A percentile compares a stretch with the other conserved stretches of the same genome.
phyloP scores from a whole-genome alignment of 2,113 vertebrate genomes.

The Ursus arctos region DNA sequence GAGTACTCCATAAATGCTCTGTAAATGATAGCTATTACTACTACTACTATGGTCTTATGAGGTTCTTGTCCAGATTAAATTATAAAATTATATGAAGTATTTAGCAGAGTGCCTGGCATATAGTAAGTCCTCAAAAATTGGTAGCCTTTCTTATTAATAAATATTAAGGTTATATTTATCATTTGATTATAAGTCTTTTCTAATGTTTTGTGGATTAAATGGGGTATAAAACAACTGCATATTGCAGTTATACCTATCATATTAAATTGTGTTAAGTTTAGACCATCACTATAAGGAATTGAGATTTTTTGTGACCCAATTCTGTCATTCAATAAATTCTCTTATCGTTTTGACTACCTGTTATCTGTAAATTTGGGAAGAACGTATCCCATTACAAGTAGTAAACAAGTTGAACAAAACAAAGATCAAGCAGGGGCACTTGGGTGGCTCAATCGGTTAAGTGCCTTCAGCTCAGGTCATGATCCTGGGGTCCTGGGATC shows the following conservation, averaged over 20 bases:
- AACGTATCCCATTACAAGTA: not conserved
- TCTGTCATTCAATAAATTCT: not conserved
- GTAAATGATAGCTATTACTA: not conserved
- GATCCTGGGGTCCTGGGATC: not conserved
- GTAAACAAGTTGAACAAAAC: not conserved
- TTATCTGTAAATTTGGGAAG: slow-evolving; percentile 6
- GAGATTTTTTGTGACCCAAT: not conserved
- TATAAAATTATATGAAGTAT: not conserved
- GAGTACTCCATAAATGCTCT: not conserved
- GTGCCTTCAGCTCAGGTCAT: not conserved
- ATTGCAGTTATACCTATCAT: not conserved
- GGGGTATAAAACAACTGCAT: not conserved
- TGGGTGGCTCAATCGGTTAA: not conserved
- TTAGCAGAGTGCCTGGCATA: not conserved
- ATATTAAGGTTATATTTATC: not conserved
- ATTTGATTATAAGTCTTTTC: not conserved
- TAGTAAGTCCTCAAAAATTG: not conserved
- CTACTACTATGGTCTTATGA: not conserved
- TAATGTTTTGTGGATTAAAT: not conserved
- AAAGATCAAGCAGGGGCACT: not conserved
- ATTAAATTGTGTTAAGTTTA: not conserved
- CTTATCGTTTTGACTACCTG: not conserved
- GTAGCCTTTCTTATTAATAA: not conserved
- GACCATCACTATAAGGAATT: not conserved
- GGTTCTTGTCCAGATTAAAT: slow-evolving; percentile 12